phyloP scores from a whole-genome alignment of 2,888 invertebrate genomes.

The Polyommatus iphigenia region DNA sequence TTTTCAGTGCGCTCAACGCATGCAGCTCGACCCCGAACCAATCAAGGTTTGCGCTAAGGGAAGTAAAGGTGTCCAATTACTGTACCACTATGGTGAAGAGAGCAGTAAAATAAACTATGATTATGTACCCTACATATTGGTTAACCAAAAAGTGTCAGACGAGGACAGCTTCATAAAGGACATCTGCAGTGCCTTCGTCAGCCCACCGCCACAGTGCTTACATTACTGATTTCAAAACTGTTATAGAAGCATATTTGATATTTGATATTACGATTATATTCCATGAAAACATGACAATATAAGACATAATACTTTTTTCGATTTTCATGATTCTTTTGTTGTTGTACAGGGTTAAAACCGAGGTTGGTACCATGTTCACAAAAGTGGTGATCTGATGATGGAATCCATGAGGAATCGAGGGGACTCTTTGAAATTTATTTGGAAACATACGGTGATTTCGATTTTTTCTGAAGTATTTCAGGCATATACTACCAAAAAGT shows the following conservation, averaged over 20 bases:
- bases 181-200: slow-evolving; percentile 40
- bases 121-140: slow-evolving; percentile 41
- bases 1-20: slow-evolving; percentile 41
- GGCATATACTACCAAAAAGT: too few relatives aligned
- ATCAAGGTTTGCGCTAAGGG: slow-evolving; percentile 81
- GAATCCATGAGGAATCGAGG: too few relatives aligned
- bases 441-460: too few relatives aligned
- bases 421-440: too few relatives aligned
- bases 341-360: too few relatives aligned
- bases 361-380: too few relatives aligned
- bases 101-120: slow-evolving; percentile 38
- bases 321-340: too few relatives aligned
- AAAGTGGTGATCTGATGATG: too few relatives aligned
- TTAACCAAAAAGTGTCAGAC: slow-evolving; percentile 38
- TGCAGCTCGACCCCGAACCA: slow-evolving; percentile 34
- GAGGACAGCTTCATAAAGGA: slow-evolving; percentile 36
- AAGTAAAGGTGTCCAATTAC: slow-evolving; percentile 36
- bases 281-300: neutral
- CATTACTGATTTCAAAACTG: neutral
- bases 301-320: too few relatives aligned
- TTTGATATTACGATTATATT: too few relatives aligned
- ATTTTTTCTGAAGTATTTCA: too few relatives aligned
- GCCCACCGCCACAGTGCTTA: slow-evolving; percentile 38
- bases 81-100: slow-evolving; percentile 42
- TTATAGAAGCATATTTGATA: neutral